Evolutionary conservation across 2,888 invertebrate species (phyloP), one percentile per base, ranked within the genome.

Genomic region (Allacma fusca): DNA sequence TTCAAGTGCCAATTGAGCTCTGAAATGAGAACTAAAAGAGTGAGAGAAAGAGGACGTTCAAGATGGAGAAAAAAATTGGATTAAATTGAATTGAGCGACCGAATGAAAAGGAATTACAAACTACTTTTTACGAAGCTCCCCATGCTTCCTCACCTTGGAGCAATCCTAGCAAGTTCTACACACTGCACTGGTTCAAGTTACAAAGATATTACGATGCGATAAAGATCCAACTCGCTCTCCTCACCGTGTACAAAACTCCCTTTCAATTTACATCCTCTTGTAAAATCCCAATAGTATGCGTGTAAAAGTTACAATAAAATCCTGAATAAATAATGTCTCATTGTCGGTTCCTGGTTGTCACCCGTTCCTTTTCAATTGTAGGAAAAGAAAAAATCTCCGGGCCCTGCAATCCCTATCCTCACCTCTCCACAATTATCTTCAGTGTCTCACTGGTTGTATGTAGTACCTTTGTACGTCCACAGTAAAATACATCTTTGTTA

Each of bases 51-150:
- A 50, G 50, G 50, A 50, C 50, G 50, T 9, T n/a, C 7, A 16
- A 13, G 50, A 19, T 9, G 19, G 50, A 50, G 16, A 50, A 50
- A 50, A 50, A 50, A 50, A 50, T 50, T 50, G 50, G 50, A 50
- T 50, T 50, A 50, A 50, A 50, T 50, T 50, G 50, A 50, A 50
- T 50, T 50, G 50, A 50, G 16, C 50, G 50, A n/a, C 7, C 50
- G 50, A 50, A 50, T 50, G 50, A 50, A 50, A 50, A 50, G 50
- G 50, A 50, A 50, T 50, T 50, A 50, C 50, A 50, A 50, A 50
- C 50, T 50, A 50, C 50, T 50, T 50, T 50, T 50, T 50, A 50
- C 16, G 50, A 16, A 50, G 50, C 50, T 50, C 50, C 50, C 50
- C 50, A 50, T 50, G 50, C 50, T 50, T 50, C 50, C 50, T 50